phyloP scores from a whole-genome alignment of 2,888 invertebrate genomes.

The Cenopis cana region DNA sequence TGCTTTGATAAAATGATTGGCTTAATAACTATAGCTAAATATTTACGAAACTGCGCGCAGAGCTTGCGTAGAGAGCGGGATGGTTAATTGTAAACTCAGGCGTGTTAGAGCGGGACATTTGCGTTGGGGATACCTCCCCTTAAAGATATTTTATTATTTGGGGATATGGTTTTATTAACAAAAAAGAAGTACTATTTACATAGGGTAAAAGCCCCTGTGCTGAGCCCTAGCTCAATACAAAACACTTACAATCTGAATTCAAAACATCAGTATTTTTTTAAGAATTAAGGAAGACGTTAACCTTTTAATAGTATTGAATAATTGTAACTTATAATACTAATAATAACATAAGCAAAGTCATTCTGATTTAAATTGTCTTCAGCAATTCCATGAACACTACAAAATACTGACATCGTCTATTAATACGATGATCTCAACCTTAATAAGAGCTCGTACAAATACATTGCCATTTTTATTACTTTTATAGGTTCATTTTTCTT shows the following conservation, averaged over 20 bases:
- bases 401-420: background rate
- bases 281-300: too few species aligned
- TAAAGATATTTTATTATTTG: background rate
- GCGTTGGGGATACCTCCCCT: too few species aligned
- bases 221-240: background rate
- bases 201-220: background rate
- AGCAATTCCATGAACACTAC: background rate
- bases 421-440: background rate
- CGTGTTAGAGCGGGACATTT: too few species aligned
- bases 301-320: background rate
- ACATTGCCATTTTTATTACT: background rate
- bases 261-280: too few species aligned
- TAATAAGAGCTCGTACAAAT: background rate
- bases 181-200: background rate
- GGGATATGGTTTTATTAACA: background rate
- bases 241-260: background rate
- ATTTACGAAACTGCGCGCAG: too few species aligned
- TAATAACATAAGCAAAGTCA: background rate
- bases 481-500: background rate
- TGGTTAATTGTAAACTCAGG: too few species aligned
- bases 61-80: too few species aligned
- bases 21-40: too few species aligned
- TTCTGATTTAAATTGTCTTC: background rate
- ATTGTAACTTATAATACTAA: background rate
- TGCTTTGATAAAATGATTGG: too few species aligned